phyloP scores from a whole-genome alignment of 1,140 invertebrate genomes.

The Pseudomyrmex flavicornis region DNA sequence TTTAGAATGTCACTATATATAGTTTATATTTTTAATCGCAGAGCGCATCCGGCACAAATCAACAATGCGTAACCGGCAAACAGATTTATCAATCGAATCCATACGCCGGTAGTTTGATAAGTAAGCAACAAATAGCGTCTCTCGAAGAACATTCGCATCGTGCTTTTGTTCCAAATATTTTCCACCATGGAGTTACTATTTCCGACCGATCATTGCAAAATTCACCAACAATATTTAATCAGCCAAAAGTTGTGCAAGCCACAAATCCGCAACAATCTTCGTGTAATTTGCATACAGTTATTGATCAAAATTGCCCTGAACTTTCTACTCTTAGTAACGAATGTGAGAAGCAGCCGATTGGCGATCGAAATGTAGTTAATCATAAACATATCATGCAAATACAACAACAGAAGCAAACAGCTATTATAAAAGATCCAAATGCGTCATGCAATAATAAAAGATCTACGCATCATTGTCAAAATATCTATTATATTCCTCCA shows the following conservation, averaged over 20 bases:
- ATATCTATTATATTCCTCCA: not conserved
- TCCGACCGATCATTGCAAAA: conserved; percentile 1
- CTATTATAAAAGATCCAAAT: not conserved
- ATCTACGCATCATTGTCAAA: not conserved
- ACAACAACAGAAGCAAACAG: conserved; percentile 5
- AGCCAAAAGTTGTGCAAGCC: not conserved
- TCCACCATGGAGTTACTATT: not conserved
- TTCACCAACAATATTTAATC: conserved; percentile 7
- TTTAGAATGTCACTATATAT: no score
- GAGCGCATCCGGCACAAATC: not conserved
- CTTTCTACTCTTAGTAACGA: not conserved
- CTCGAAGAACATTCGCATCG: conserved; percentile 61
- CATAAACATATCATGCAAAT: conserved; percentile 27
- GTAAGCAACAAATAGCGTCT: conserved; percentile 26
- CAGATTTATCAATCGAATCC: conserved; percentile 41
- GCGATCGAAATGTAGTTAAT: conserved; percentile 51
- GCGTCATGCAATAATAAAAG: not conserved
- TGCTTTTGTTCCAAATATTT: conserved; percentile 61
- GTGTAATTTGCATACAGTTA: not conserved
- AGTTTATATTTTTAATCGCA: conserved; percentile 1
- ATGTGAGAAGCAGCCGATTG: conserved; percentile 65
- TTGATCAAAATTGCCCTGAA: not conserved
- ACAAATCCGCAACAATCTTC: not conserved
- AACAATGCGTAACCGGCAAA: conserved; percentile 57
- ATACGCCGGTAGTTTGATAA: conserved; percentile 23